Conservation (phyloP, 2,888 invertebrate genomes). For the Teleiodes luculella region DNA sequence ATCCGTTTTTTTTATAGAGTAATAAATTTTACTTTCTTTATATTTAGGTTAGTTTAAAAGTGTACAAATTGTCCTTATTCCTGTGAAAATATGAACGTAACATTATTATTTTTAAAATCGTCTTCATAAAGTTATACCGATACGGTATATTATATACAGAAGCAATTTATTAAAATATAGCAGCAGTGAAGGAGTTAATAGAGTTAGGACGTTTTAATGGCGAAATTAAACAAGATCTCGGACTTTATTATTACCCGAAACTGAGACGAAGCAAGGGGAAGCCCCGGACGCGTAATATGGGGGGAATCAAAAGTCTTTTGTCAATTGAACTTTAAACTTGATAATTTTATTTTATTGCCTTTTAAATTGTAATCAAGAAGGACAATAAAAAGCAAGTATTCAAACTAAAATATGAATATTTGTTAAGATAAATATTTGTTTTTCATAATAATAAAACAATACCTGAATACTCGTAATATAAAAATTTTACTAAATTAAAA, state of each 20-base stretch:
- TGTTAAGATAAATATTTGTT: neutral
- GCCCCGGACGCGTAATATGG: neutral
- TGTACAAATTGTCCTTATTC: too few relatives aligned
- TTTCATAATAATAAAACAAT: too few relatives aligned
- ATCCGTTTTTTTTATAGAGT: too few relatives aligned
- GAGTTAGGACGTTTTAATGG: slow-evolving; percentile 37
- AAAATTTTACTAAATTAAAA: too few relatives aligned
- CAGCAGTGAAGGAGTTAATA: slow-evolving; percentile 20
- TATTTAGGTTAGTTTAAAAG: too few relatives aligned
- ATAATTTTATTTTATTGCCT: slow-evolving; percentile 3
- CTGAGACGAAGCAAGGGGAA: slow-evolving; percentile 15
- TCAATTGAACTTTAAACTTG: slow-evolving; percentile 5
- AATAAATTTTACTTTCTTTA: too few relatives aligned
- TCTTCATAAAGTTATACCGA: too few relatives aligned
- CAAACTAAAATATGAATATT: neutral
- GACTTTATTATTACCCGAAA: slow-evolving; percentile 42
- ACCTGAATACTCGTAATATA: too few relatives aligned
- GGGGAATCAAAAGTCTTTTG: neutral
- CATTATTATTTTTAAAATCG: too few relatives aligned
- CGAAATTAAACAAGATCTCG: slow-evolving; percentile 41
- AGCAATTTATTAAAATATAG: too few relatives aligned
- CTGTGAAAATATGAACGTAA: too few relatives aligned
- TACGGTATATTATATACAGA: too few relatives aligned
- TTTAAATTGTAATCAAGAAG: neutral
- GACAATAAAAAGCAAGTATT: neutral